A percentile compares a stretch with the other conserved stretches of the same genome.
Evolutionary conservation across 2,113 vertebrate genomes (phyloP).

Genomic region (Pedetes capensis): DNA sequence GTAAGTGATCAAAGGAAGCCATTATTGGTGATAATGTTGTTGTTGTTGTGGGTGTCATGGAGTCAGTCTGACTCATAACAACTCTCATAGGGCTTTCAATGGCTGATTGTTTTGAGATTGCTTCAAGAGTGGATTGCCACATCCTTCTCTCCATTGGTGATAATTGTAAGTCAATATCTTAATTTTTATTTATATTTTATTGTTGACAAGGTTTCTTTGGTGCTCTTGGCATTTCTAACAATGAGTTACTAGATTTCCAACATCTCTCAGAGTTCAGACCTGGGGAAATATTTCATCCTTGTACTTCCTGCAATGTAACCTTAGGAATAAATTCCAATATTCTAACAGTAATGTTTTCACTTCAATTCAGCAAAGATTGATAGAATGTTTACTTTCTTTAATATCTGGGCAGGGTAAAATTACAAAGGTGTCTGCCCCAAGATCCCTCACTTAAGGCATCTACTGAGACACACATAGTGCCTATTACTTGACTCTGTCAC

Average conservation of each 20-base stretch:
- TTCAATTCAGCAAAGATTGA: background rate
- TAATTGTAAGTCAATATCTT: background rate
- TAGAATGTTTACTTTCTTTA: background rate
- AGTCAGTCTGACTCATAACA: no score
- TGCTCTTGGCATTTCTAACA: background rate
- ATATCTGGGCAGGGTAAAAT: background rate
- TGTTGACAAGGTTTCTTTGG: background rate
- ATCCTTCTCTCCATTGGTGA: no score
- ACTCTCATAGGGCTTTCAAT: no score
- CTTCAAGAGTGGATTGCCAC: no score
- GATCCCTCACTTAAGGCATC: background rate
- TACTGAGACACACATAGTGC: background rate
- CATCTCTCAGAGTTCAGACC: background rate
- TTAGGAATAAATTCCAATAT: slow-evolving; percentile 34
- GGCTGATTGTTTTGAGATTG: no score
- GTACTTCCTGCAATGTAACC: background rate
- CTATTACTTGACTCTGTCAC: background rate
- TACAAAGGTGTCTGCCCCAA: background rate
- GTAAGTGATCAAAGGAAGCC: background rate
- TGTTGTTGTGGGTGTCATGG: no score
- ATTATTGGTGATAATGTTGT: no score
- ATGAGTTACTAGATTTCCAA: background rate
- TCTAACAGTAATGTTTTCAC: background rate
- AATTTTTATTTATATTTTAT: background rate
- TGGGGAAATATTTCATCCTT: background rate